These are phyloP conservation scores for Lepilemur ruficaudatus DNA, from an alignment of 2,797 vertebrate genomes.

Conservation along the genomic window DNA sequence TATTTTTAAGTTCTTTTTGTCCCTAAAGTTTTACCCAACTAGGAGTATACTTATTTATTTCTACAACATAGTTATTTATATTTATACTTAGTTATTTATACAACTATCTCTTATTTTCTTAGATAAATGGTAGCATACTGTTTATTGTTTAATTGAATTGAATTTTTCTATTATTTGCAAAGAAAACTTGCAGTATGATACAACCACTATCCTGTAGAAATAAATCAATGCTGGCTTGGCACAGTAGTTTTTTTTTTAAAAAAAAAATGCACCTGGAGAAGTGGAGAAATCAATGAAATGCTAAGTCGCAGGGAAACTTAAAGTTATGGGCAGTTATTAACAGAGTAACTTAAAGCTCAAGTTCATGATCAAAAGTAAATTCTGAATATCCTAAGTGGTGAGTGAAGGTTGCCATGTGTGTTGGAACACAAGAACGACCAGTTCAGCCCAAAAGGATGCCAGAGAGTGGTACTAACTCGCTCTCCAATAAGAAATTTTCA, in stretches of 20 bases:
- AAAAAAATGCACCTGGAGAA: background rate
- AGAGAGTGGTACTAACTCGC: conserved; percentile 60
- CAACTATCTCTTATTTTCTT: background rate
- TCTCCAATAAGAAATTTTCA: conserved; percentile 67
- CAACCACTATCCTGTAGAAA: background rate
- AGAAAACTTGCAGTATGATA: background rate
- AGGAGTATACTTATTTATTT: background rate
- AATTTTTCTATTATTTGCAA: background rate
- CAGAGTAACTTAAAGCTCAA: conserved; percentile 51
- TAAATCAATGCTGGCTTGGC: conserved; percentile 22
- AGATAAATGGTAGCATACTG: background rate
- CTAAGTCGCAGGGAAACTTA: background rate
- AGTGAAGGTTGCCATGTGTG: conserved; percentile 54
- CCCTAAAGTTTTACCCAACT: background rate
- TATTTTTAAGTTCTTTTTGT: background rate
- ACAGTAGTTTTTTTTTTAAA: background rate
- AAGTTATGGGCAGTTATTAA: conserved; percentile 31
- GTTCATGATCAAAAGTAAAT: conserved; percentile 56
- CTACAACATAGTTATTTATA: too few species aligned
- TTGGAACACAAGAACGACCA: conserved; percentile 50
- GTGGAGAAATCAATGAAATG: background rate
- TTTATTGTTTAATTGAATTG: background rate
- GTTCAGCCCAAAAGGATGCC: conserved; percentile 54
- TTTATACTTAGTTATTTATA: too few species aligned
- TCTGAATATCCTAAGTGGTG: conserved; percentile 55